Conservation (phyloP, 2,888 invertebrate genomes). For the Acheta domesticus region DNA sequence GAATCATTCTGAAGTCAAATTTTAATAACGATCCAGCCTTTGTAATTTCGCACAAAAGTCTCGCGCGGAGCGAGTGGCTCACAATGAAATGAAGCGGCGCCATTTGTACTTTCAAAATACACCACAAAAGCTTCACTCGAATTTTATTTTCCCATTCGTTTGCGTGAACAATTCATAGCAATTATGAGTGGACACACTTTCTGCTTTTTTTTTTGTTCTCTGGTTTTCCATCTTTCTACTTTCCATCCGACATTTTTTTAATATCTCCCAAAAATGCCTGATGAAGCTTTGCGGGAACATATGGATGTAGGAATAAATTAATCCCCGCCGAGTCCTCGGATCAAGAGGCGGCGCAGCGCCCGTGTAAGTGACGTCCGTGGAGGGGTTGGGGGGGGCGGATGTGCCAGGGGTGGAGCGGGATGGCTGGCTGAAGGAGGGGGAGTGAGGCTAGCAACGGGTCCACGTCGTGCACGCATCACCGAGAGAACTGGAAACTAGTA, state of each 20-base stretch:
- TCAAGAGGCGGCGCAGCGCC: neutral
- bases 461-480: too few species aligned
- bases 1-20: neutral
- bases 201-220: neutral
- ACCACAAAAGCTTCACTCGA: slow-evolving; percentile 18
- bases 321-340: neutral
- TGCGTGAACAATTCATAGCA: slow-evolving; percentile 18
- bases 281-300: slow-evolving; percentile 18
- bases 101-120: slow-evolving; percentile 6
- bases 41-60: slow-evolving; percentile 4
- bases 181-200: slow-evolving; percentile 8
- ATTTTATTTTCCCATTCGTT: slow-evolving; percentile 6
- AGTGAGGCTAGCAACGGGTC: neutral
- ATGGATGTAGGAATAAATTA: slow-evolving; percentile 6
- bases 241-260: slow-evolving; percentile 2
- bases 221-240: neutral
- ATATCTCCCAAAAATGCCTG: neutral
- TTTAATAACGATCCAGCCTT: slow-evolving; percentile 10
- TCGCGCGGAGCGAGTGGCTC: neutral
- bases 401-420: neutral
- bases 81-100: slow-evolving; percentile 5
- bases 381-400: neutral
- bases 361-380: neutral
- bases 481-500: too few species aligned
- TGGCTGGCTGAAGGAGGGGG: neutral